Percentiles rank a stretch among this genome's conserved stretches.
phyloP scores from a whole-genome alignment of 2,797 vertebrate genomes.

The Pangasius sanitwongsei region DNA sequence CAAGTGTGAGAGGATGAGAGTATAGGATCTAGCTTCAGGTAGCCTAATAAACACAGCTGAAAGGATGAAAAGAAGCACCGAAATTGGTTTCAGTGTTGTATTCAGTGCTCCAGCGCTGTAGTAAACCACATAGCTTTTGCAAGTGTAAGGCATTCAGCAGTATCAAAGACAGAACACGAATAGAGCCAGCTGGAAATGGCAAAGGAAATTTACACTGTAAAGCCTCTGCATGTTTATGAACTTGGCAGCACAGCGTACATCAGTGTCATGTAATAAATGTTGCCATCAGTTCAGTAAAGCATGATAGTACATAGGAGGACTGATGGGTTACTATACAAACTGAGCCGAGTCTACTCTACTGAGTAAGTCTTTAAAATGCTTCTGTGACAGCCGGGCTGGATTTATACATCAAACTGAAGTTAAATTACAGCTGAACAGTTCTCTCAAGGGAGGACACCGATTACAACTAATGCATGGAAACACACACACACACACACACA shows the following conservation, averaged over 20 bases:
- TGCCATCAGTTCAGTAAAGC: constrained; percentile 22
- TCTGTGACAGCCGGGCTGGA: constrained; percentile 30
- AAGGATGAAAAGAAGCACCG: constrained; percentile 27
- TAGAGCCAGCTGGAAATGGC: constrained; percentile 6
- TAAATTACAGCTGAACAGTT: constrained; percentile 29
- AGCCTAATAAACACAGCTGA: constrained; percentile 35
- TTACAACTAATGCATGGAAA: constrained; percentile 27
- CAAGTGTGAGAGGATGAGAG: constrained; percentile 2
- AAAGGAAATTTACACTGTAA: constrained; percentile 24
- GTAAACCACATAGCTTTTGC: constrained; percentile 27
- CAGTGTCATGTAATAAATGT: constrained; percentile 18
- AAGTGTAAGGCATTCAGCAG: constrained; percentile 24
- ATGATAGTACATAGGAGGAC: constrained; percentile 22
- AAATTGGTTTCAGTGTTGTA: background rate
- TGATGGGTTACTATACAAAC: constrained; percentile 23
- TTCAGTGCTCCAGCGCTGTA: constrained; percentile 11
- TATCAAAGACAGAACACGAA: constrained; percentile 33
- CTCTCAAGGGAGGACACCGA: constrained; percentile 25
- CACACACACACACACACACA: constrained; percentile 6
- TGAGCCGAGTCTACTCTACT: background rate
- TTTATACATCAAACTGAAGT: constrained; percentile 31
- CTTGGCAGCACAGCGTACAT: constrained; percentile 17
- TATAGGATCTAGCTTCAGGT: constrained; percentile 11
- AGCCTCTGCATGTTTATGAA: constrained; percentile 27
- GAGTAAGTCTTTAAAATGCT: constrained; percentile 22